A percentile compares a stretch with the other conserved stretches of the same genome.
phyloP scores from a whole-genome alignment of 2,888 invertebrate species.

The Agrilus mali region DNA sequence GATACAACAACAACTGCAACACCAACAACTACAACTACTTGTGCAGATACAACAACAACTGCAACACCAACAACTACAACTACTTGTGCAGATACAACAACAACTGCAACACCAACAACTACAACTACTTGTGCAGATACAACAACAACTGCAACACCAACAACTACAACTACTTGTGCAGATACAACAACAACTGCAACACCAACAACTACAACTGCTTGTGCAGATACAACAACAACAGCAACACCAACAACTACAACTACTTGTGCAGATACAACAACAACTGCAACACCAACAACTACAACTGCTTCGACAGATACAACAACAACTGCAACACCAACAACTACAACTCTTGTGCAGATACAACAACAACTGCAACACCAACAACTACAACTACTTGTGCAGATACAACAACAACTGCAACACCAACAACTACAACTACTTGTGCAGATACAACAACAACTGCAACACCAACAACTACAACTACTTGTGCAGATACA shows the following conservation, averaged over 20 bases:
- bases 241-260: slow-evolving; percentile 1
- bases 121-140: not conserved
- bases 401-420: not conserved
- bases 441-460: not conserved
- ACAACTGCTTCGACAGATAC: not conserved
- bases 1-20: too few relatives aligned
- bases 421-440: not conserved
- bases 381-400: too few relatives aligned
- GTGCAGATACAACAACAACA: not conserved
- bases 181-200: too few relatives aligned
- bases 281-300: not conserved
- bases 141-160: too few relatives aligned
- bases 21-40: not conserved
- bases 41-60: too few relatives aligned
- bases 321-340: not conserved
- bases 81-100: too few relatives aligned
- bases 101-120: not conserved
- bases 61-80: too few relatives aligned
- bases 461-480: not conserved
- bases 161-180: too few relatives aligned
- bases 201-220: not conserved
- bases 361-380: not conserved
- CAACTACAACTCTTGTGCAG: slow-evolving; percentile 2
- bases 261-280: not conserved
- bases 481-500: too few relatives aligned